Evolutionary conservation across 1,140 invertebrate species (phyloP).

Genomic region (Nasonia vitripennis): DNA sequence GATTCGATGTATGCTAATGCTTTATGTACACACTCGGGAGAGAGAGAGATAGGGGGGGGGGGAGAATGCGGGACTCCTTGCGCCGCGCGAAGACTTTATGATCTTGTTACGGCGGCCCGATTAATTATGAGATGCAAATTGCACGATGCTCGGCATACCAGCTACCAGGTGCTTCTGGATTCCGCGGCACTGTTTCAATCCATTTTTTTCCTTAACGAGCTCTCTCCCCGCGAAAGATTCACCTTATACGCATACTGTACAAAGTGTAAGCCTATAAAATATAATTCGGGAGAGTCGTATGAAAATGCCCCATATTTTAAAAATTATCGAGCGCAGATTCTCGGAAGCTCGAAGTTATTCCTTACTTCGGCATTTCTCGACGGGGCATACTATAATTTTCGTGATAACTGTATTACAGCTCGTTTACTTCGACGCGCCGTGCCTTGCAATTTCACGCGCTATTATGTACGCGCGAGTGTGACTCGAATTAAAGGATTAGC

Average conservation of each 20-base stretch:
- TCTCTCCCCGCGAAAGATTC: neutral
- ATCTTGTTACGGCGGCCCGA: conserved; percentile 14
- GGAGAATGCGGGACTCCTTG: neutral
- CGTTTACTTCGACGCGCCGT: too few relatives aligned
- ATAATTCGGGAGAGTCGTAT: neutral
- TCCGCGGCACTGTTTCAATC: conserved; percentile 29
- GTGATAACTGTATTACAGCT: too few relatives aligned
- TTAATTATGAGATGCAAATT: conserved; percentile 47
- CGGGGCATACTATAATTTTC: too few relatives aligned
- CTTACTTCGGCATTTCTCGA: too few relatives aligned
- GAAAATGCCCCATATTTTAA: neutral
- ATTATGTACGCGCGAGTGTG: too few relatives aligned
- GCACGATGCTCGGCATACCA: neutral
- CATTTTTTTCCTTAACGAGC: neutral
- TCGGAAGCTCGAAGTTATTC: neutral
- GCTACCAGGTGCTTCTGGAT: conserved; percentile 22
- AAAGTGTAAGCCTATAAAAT: neutral
- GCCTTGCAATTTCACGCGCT: too few relatives aligned
- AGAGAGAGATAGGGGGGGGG: too few relatives aligned
- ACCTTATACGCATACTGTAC: too few relatives aligned
- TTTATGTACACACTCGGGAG: neutral
- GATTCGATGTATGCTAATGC: neutral
- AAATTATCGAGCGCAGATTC: neutral
- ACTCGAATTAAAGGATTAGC: too few relatives aligned
- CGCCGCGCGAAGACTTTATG: conserved; percentile 20